A percentile compares a stretch with the other conserved stretches of the same genome.
Evolutionary conservation across 2,888 invertebrate genomes (phyloP).

Genomic region (Elysia crispata): DNA sequence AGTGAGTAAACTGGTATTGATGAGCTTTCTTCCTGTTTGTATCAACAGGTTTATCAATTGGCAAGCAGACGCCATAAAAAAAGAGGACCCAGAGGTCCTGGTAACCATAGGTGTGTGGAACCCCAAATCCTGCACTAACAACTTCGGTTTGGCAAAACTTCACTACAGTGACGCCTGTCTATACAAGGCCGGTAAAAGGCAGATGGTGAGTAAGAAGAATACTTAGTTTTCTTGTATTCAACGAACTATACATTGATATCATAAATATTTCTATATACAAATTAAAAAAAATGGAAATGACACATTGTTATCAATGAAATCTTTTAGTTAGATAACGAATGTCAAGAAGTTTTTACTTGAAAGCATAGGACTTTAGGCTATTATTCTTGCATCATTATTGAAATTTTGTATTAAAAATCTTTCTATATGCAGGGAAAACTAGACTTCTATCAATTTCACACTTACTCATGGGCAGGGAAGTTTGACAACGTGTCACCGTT

Average conservation of each 20-base stretch:
- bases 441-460: constrained; percentile 60
- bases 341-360: too few species aligned
- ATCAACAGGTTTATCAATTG: constrained; percentile 60
- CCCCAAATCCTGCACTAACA: constrained; percentile 56
- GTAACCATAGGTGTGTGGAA: constrained; percentile 60
- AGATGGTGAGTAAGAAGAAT: too few species aligned
- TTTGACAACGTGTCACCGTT: constrained; percentile 56
- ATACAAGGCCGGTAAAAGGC: constrained; percentile 9
- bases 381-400: too few species aligned
- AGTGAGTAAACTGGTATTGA: too few species aligned
- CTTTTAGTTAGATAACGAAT: too few species aligned
- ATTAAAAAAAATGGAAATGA: too few species aligned
- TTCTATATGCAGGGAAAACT: constrained; percentile 53
- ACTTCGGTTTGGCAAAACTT: constrained; percentile 52
- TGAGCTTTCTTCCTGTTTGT: neutral
- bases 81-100: constrained; percentile 55
- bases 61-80: constrained; percentile 61
- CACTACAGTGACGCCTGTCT: constrained; percentile 59
- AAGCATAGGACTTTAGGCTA: too few species aligned
- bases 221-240: too few species aligned
- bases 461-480: constrained; percentile 55
- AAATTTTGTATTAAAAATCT: too few species aligned
- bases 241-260: too few species aligned
- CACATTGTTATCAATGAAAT: too few species aligned
- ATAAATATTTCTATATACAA: too few species aligned